These are phyloP conservation scores for Pseudomyrmex dendroicus DNA, from an alignment of 1,140 invertebrate genomes.

Conservation along the genomic window DNA sequence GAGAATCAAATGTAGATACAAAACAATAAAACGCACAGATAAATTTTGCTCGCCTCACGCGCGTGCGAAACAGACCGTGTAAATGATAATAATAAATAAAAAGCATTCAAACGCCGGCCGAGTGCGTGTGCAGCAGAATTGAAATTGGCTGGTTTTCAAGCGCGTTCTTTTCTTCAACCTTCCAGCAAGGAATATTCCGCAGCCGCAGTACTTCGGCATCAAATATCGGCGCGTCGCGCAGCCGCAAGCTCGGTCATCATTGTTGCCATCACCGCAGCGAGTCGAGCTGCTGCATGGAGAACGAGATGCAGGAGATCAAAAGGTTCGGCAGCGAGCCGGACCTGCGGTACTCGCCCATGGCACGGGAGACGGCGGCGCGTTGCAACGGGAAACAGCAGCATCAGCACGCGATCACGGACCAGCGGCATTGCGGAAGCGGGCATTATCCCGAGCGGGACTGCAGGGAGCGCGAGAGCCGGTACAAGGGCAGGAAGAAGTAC, in stretches of 20 bases:
- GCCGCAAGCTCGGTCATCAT: slow-evolving; percentile 64
- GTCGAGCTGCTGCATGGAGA: slow-evolving; percentile 58
- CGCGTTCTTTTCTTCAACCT: slow-evolving; percentile 6
- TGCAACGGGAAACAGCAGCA: slow-evolving; percentile 56
- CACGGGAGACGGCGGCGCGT: slow-evolving; percentile 23
- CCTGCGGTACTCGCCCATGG: slow-evolving; percentile 81
- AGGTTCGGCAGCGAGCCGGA: slow-evolving; percentile 91
- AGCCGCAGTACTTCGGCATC: slow-evolving; percentile 76
- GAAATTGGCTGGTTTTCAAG: neutral
- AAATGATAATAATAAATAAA: neutral
- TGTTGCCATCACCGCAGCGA: slow-evolving; percentile 73
- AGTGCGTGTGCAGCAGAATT: neutral
- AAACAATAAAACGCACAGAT: too few species aligned
- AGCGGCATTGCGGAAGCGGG: slow-evolving; percentile 50
- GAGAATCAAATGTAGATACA: neutral
- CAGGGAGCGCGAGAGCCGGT: slow-evolving; percentile 75
- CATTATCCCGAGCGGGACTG: slow-evolving; percentile 72
- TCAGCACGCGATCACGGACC: slow-evolving; percentile 58
- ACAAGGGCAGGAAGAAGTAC: slow-evolving; percentile 88
- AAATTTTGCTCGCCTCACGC: neutral
- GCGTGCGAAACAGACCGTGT: neutral
- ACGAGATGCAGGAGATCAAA: slow-evolving; percentile 74
- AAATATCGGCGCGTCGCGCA: slow-evolving; percentile 66
- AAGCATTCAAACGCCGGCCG: neutral
- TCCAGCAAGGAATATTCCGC: slow-evolving; percentile 72